phyloP scores from a whole-genome alignment of 2,888 invertebrate genomes.

The Rhodophaea formosa region DNA sequence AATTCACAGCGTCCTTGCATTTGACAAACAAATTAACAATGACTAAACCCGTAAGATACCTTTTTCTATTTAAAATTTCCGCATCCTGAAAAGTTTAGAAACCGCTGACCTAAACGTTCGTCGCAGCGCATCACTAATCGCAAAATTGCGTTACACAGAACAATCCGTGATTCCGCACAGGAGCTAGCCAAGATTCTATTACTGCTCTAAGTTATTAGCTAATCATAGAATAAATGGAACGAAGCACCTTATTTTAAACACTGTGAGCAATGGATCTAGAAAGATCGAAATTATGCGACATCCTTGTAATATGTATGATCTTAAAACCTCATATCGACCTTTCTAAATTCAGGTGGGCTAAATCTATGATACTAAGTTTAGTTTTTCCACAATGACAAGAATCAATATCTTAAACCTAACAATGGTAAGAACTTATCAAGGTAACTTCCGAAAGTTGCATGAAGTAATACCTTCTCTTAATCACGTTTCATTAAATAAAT shows the following conservation, averaged over 20 bases:
- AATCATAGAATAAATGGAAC: not conserved
- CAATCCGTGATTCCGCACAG: conserved; percentile 1
- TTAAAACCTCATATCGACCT: not conserved
- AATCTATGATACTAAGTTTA: too few relatives aligned
- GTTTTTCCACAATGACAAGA: too few relatives aligned
- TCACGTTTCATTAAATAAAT: too few relatives aligned
- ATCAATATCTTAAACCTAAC: too few relatives aligned
- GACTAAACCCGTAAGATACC: too few relatives aligned
- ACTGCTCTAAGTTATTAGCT: not conserved
- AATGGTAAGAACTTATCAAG: too few relatives aligned
- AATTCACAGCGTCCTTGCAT: too few relatives aligned
- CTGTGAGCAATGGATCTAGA: not conserved
- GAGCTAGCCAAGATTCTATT: conserved; percentile 8
- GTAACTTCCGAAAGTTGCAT: too few relatives aligned
- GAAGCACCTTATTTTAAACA: not conserved
- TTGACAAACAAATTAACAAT: too few relatives aligned
- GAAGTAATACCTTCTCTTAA: too few relatives aligned
- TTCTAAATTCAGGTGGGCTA: too few relatives aligned
- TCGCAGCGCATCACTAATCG: conserved; percentile 10
- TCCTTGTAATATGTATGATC: too few relatives aligned
- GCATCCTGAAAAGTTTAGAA: not conserved
- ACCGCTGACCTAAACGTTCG: not conserved
- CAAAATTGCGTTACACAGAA: conserved; percentile 9
- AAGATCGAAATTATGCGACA: not conserved
- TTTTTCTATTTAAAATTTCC: not conserved